phyloP scores from a whole-genome alignment of 2,888 invertebrate species.

The Tetragnatha montana region DNA sequence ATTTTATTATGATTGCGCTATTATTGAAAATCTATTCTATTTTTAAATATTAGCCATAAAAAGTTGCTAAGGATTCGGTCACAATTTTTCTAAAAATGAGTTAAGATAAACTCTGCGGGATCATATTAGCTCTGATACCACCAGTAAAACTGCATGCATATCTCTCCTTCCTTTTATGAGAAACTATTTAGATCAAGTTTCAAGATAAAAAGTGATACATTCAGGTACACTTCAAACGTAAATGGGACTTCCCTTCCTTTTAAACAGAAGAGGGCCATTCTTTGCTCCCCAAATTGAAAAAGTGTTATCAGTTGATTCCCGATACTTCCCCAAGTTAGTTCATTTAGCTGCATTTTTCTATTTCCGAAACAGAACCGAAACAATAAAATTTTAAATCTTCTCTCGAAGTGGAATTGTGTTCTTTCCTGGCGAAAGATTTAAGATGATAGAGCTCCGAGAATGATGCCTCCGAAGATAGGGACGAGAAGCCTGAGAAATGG shows the following conservation, averaged over 20 bases:
- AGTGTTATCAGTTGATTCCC: not conserved
- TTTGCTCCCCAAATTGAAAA: not conserved
- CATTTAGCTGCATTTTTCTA: not conserved
- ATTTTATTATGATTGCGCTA: too few species aligned
- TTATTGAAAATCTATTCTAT: too few species aligned
- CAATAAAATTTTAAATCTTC: not conserved
- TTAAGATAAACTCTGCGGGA: too few species aligned
- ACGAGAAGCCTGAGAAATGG: constrained; percentile 7
- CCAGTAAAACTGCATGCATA: not conserved
- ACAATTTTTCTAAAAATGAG: too few species aligned
- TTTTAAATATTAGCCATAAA: too few species aligned
- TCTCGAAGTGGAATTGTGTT: not conserved
- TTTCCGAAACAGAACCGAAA: constrained; percentile 4
- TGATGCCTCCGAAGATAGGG: not conserved
- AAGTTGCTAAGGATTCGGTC: too few species aligned
- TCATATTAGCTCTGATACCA: too few species aligned
- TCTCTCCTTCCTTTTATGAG: not conserved
- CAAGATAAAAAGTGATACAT: not conserved
- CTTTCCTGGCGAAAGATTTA: not conserved
- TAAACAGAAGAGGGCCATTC: not conserved
- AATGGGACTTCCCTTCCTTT: not conserved
- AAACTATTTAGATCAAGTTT: not conserved
- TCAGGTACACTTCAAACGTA: not conserved
- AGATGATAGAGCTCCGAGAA: not conserved
- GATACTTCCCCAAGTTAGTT: not conserved